phyloP scores from a whole-genome alignment of 2,888 invertebrate species.

The Eilema depressum region DNA sequence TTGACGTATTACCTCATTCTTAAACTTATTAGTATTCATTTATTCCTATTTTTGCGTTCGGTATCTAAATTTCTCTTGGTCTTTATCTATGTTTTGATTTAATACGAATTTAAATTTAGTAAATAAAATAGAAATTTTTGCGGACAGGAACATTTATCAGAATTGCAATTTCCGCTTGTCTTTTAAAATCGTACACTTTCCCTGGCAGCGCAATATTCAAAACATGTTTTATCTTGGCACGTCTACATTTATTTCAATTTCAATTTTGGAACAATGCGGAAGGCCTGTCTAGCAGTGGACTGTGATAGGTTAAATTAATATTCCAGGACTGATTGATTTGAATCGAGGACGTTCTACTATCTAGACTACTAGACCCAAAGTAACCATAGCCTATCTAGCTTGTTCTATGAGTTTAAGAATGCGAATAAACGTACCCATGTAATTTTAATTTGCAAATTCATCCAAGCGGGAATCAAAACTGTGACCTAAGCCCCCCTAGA shows the following conservation, averaged over 20 bases:
- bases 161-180: slow-evolving; percentile 27
- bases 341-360: no score
- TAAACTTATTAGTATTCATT: slow-evolving; percentile 16
- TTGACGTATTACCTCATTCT: slow-evolving; percentile 23
- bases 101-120: slow-evolving; percentile 28
- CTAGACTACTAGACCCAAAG: no score
- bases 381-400: no score
- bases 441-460: no score
- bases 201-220: slow-evolving; percentile 16
- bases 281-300: no score
- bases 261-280: neutral
- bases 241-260: neutral
- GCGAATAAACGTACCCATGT: no score
- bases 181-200: slow-evolving; percentile 35
- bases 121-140: slow-evolving; percentile 30
- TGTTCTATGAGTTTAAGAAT: no score
- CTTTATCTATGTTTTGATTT: neutral
- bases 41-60: neutral
- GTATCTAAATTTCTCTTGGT: neutral
- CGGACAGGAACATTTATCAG: slow-evolving; percentile 23
- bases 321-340: no score
- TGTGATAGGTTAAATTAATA: no score
- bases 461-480: neutral
- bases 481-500: no score
- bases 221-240: slow-evolving; percentile 2